Conservation (phyloP, 2,888 invertebrate genomes). For the Acleris holmiana region DNA sequence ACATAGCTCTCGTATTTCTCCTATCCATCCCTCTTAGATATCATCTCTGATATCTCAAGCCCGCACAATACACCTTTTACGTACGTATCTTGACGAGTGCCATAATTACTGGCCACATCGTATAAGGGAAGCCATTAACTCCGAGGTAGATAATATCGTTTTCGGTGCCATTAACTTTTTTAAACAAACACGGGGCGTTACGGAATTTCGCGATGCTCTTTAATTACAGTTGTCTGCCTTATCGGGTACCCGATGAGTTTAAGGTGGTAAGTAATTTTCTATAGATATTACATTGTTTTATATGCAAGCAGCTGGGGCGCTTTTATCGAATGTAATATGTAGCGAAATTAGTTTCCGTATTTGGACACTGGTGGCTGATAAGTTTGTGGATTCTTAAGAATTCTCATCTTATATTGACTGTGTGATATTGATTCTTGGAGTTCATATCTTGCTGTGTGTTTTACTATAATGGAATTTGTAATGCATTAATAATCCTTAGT, state of each 20-base stretch:
- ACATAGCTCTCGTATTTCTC: too few relatives aligned
- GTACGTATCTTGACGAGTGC: slow-evolving; percentile 14
- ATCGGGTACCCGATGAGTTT: slow-evolving; percentile 34
- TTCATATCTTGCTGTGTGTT: too few relatives aligned
- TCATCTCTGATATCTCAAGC: neutral
- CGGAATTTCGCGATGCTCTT: slow-evolving; percentile 31
- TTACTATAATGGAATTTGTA: too few relatives aligned
- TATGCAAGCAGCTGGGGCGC: neutral
- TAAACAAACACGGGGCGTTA: slow-evolving; percentile 42
- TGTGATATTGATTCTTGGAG: too few relatives aligned
- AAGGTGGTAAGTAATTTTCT: slow-evolving; percentile 29
- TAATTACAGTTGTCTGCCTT: slow-evolving; percentile 37
- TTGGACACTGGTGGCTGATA: too few relatives aligned
- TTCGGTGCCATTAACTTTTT: slow-evolving; percentile 38
- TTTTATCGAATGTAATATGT: neutral
- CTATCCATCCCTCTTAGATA: neutral
- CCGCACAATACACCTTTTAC: neutral
- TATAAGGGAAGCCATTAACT: slow-evolving; percentile 37
- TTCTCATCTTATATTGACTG: too few relatives aligned
- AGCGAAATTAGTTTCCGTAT: too few relatives aligned
- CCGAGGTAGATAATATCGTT: slow-evolving; percentile 35
- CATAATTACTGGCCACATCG: slow-evolving; percentile 31
- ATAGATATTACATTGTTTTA: neutral
- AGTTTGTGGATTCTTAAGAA: too few relatives aligned
- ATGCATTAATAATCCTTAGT: too few relatives aligned